Percentiles rank a stretch among this genome's conserved stretches.
Conservation (phyloP, 2,797 vertebrate genomes). For the Clarias fuscus region DNA sequence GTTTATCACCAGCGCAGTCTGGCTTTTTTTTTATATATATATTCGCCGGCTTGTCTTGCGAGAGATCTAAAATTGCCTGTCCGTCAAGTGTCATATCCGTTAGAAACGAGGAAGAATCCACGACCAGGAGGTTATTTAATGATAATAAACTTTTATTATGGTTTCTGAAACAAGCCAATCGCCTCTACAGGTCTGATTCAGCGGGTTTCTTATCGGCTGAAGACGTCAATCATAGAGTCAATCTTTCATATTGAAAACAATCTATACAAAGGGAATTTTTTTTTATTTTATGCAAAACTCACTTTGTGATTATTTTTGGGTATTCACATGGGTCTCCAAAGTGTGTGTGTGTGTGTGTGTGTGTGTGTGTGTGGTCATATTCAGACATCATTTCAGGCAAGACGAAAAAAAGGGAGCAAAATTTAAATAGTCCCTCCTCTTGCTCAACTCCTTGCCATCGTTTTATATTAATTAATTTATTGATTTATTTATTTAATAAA, state of each 20-base stretch:
- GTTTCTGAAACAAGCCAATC: neutral
- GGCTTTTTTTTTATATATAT: neutral
- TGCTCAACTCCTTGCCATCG: too few relatives aligned
- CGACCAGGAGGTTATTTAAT: neutral
- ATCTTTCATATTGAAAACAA: neutral
- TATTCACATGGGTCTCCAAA: too few relatives aligned
- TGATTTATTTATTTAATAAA: too few relatives aligned
- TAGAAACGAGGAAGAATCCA: neutral
- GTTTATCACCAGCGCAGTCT: constrained; percentile 11
- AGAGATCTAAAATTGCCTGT: neutral
- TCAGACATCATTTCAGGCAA: too few relatives aligned
- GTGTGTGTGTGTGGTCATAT: too few relatives aligned
- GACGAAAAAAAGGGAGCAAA: too few relatives aligned
- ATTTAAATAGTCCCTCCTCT: too few relatives aligned
- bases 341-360: too few relatives aligned
- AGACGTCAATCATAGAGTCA: neutral
- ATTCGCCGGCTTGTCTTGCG: neutral
- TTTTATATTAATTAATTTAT: too few relatives aligned
- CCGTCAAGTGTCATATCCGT: neutral
- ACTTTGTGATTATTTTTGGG: too few relatives aligned
- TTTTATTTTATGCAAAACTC: too few relatives aligned
- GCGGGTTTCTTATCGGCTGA: neutral
- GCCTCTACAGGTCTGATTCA: neutral
- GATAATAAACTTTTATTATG: neutral
- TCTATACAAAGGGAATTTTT: neutral